These are phyloP conservation scores for Sebastes vulpes DNA, from an alignment of 2,797 vertebrate species.

Conservation along the genomic window DNA sequence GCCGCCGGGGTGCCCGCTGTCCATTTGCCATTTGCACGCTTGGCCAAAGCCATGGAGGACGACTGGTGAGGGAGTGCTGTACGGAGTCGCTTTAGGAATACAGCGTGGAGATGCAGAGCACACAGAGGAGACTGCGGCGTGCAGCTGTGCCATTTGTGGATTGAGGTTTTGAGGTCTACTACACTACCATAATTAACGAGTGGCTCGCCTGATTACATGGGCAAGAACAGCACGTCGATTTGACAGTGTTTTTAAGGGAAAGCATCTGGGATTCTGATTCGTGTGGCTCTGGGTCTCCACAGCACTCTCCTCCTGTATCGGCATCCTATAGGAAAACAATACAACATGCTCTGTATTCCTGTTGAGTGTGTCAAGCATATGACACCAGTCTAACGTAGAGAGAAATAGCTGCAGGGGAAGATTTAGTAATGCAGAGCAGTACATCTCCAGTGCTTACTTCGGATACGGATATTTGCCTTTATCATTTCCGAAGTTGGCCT, in stretches of 20 bases:
- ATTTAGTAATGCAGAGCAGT: slow-evolving; percentile 45
- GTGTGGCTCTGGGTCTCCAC: slow-evolving; percentile 3
- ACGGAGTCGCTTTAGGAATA: slow-evolving; percentile 58
- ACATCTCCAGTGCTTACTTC: slow-evolving; percentile 36
- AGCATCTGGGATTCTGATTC: slow-evolving; percentile 54
- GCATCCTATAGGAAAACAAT: neutral
- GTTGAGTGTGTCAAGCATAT: slow-evolving; percentile 11
- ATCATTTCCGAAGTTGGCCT: slow-evolving; percentile 56
- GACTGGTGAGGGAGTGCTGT: slow-evolving; percentile 64
- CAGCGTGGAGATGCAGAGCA: slow-evolving; percentile 39
- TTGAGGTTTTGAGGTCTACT: slow-evolving; percentile 60
- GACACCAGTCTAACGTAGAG: slow-evolving; percentile 17
- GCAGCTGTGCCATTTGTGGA: slow-evolving; percentile 60
- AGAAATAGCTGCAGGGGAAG: slow-evolving; percentile 52
- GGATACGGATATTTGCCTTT: slow-evolving; percentile 66
- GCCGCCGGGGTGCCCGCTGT: slow-evolving; percentile 67
- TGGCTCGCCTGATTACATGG: slow-evolving; percentile 50
- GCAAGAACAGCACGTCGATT: slow-evolving; percentile 46
- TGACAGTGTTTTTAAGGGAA: slow-evolving; percentile 50
- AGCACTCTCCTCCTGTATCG: neutral
- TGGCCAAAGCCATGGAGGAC: slow-evolving; percentile 78
- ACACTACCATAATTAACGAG: slow-evolving; percentile 65
- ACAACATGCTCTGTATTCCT: slow-evolving; percentile 4
- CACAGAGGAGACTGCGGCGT: slow-evolving; percentile 47
- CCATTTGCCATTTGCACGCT: slow-evolving; percentile 86